Conservation (phyloP, 2,797 vertebrate species). For the Cossypha polioptera region DNA sequence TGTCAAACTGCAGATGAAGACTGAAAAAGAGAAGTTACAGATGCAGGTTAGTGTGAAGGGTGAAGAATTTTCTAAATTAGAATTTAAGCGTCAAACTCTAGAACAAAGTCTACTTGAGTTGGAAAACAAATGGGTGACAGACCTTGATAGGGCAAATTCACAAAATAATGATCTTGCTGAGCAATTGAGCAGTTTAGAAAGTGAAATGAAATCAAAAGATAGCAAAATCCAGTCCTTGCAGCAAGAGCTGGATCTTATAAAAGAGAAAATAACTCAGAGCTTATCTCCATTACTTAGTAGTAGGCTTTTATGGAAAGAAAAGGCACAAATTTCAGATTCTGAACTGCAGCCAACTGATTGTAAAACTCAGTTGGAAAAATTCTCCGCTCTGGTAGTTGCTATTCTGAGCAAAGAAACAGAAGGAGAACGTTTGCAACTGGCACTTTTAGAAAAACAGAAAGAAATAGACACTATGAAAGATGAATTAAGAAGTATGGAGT, state of each 20-base stretch:
- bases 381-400: constrained; percentile 66
- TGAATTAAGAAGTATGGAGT: constrained; percentile 38
- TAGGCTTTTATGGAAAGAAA: constrained; percentile 74
- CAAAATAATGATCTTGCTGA: constrained; percentile 77
- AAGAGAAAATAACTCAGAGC: constrained; percentile 76
- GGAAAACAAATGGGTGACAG: constrained; percentile 82
- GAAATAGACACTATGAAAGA: constrained; percentile 65
- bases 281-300: constrained; percentile 72
- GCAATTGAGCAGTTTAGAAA: constrained; percentile 76
- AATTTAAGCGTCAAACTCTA: constrained; percentile 76
- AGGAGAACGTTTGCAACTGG: constrained; percentile 65
- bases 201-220: constrained; percentile 81
- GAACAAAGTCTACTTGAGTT: constrained; percentile 82
- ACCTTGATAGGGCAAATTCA: constrained; percentile 79
- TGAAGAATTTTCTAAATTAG: constrained; percentile 79
- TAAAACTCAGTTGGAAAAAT: constrained; percentile 77
- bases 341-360: constrained; percentile 59
- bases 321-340: constrained; percentile 57
- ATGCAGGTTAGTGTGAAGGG: constrained; percentile 89
- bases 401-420: constrained; percentile 78
- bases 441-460: constrained; percentile 73
- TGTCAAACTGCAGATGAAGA: constrained; percentile 65
- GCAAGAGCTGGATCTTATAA: constrained; percentile 80
- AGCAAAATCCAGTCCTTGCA: constrained; percentile 80
- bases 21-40: constrained; percentile 82